Percentiles rank a stretch among this genome's conserved stretches.
Evolutionary conservation across 2,113 vertebrate species (phyloP).

Genomic region (Petaurus breviceps): DNA sequence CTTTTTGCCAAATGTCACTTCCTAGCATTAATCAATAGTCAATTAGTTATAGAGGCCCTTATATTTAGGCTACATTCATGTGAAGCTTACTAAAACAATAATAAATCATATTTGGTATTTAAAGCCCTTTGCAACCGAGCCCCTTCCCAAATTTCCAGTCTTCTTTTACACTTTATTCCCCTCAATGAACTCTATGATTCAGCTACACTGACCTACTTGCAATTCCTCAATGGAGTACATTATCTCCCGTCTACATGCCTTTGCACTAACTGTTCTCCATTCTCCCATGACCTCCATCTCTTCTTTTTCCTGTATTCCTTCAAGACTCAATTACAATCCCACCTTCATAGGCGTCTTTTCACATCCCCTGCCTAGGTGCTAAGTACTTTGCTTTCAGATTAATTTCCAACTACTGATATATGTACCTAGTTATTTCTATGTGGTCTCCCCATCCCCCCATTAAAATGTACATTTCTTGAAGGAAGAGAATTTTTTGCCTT

Average conservation of each 20-base stretch:
- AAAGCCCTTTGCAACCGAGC: neutral
- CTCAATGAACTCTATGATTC: neutral
- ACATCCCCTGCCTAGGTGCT: neutral
- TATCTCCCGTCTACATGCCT: neutral
- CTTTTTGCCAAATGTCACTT: neutral
- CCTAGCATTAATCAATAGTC: conserved; percentile 1
- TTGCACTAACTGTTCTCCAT: neutral
- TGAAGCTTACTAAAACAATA: neutral
- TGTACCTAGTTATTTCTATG: neutral
- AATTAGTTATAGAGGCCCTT: neutral
- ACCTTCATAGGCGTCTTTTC: neutral
- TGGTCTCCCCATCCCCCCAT: neutral
- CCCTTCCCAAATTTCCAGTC: neutral
- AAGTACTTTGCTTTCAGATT: neutral
- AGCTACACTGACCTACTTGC: neutral
- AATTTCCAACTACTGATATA: neutral
- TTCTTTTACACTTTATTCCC: neutral
- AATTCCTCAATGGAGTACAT: neutral
- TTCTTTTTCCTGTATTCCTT: neutral
- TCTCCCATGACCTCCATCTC: neutral
- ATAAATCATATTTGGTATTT: neutral
- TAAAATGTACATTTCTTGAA: neutral
- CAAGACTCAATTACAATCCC: neutral
- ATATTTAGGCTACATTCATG: neutral
- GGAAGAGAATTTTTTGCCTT: neutral